Evolutionary conservation across 2,888 invertebrate species (phyloP), one percentile per base, ranked within the genome.

Genomic region (Tribolium freemani): DNA sequence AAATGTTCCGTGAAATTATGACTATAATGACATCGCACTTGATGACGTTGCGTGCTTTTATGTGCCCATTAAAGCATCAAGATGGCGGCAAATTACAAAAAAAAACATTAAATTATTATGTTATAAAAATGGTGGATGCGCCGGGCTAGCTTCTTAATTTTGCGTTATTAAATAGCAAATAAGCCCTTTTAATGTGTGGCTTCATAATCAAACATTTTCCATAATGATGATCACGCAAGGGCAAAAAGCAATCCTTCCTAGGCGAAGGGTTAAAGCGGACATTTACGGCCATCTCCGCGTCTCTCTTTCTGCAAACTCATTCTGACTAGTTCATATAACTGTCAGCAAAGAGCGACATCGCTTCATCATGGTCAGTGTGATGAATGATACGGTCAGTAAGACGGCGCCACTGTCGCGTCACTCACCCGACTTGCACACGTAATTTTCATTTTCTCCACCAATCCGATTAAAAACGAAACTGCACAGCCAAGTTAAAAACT

Each of bases 321-420:
- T 78, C 73, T 75, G 67, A 76, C 74, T 78, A 80, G 79, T 80
- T 81, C 80, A 80, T 81, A 79, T 80, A 81, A 78, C 78, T 80
- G 81, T 80, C 81, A 80, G 77, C 69, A 74, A 74, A 69, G 74
- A 76, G 74, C 77, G 79, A 77, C 79, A 75, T 80, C 79, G 76
- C 80, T 81, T 79, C 77, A 81, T 81, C 81, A 80, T 78, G 79
- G 78, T 80, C 80, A 77, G 69, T 69, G 75, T 81, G 80, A 81
- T 80, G 77, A 80, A 81, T 81, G 78, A 72, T 76, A 70, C 70
- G 79, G 79, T 79, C 78, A 78, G 76, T 71, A 69, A 64, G 75
- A 75, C 72, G 73, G 69, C 76, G 75, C 56, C 54, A 45, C 10
- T 16, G 46, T 64, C 61, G 73, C 63, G 72, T 74, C 61, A 71